Evolutionary conservation across 2,797 vertebrate species (phyloP), one percentile per base, ranked within the genome.

Genomic region (Dallia pectoralis): DNA sequence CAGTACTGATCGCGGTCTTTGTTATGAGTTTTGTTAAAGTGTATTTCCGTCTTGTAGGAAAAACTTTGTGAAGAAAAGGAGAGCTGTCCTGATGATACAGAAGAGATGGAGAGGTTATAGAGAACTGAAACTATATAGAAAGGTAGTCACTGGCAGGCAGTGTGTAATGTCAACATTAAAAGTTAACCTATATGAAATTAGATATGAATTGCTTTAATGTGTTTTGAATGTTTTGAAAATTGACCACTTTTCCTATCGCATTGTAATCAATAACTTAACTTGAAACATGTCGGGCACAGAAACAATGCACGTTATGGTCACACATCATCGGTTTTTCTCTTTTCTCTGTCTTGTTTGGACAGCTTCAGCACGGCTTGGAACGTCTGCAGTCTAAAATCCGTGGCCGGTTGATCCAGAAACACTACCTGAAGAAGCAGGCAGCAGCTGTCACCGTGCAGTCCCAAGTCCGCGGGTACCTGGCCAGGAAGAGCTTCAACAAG

Each of bases 81-180:
- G 2, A 4, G 93, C 95, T 30, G 95, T 92, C 16, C 73, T 95
- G 79, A 88, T 93, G 68, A 75, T 99, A 79, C 97, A 99, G 91
- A 94, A 87, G 53, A 25, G 80, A 22, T 99, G 97, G 97, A 89
- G 95, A 79, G 91, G 89, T 70, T 89, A 94, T 76, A 85, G 32
- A 78, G 81, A 73, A 72, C 79, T 81, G 32, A 92, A 70, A 76
- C 77, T 82, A 6, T 91, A 82, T 74, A 87, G 65, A 76, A 90
- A 89, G 93, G 96, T 98, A 85, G 67, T 67, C 44, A n/a, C 9
- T 29, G 30, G 51, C 4, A 15, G 19, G 40, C 16, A 56, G 12
- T 30, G 29, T 29, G 27, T 22, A 22, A n/a, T 32, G 48, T 44
- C 40, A 44, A 12, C 40, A 12, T 14, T 1, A 40, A 40, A 12